Evolutionary conservation across 2,888 invertebrate genomes (phyloP), one percentile per base, ranked within the genome.

Genomic region (Periphyllus acericola): DNA sequence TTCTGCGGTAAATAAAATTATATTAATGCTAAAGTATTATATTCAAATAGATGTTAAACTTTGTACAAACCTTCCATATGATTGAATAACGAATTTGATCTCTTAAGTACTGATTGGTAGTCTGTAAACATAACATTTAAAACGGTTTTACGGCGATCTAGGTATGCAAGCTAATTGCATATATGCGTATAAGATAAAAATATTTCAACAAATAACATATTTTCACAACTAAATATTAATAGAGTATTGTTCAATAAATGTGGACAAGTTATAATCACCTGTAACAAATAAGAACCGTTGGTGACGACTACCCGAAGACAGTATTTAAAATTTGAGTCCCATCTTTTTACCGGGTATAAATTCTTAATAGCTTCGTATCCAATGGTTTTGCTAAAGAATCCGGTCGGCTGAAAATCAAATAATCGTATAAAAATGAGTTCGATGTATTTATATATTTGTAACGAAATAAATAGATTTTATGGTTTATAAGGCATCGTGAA

Each of bases 21-120:
- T 89, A 85, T n/a, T 6, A 80, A 46, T 17, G n/a, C n/a, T n/a
- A n/a, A 55, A 60, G 19, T 75, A 14, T 0, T 66, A 46, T 1
- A 21, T 75, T 6, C 34, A 78, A 6, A 72, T 46, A 55, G 9
- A 29, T 21, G 14, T 46, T 11, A 34, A 34, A 40, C 71, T 79
- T 66, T 17, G n/a, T 19, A 91, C 93, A 92, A 92, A 96, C 96
- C 94, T 94, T 94, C 96, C 96, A 96, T 89, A 94, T 92, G 90
- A 96, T 94, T 84, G 96, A 96, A 91, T 96, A 94, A 90, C 94
- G 94, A 96, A 96, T 96, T 92, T 96, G 96, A 93, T 96, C 96
- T 91, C 96, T 92, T n/a, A 95, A 93, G 91, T 96, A 96, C 75
- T 94, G 94, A 91, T 95, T 96, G 91, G 94, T 95, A 66, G 95